phyloP scores from a whole-genome alignment of 2,113 vertebrate species.

The Mystacornis crossleyi region DNA sequence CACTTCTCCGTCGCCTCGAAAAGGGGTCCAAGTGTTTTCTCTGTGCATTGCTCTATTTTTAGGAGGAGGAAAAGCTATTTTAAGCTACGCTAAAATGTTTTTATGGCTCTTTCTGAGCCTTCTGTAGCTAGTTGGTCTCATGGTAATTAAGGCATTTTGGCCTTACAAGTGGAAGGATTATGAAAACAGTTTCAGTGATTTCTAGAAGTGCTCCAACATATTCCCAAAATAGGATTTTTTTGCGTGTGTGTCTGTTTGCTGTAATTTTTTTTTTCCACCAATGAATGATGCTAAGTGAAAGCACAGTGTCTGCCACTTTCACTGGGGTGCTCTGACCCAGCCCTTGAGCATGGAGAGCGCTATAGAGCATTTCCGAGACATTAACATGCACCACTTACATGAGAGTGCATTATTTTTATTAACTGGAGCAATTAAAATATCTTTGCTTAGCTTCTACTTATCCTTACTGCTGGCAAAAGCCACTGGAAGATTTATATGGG shows the following conservation, averaged over 20 bases:
- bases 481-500: background rate
- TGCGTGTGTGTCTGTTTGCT: background rate
- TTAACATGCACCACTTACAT: background rate
- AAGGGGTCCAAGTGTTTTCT: background rate
- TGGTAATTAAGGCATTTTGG: constrained; percentile 66
- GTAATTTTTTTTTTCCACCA: background rate
- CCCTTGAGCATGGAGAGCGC: background rate
- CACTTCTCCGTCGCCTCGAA: fast-evolving
- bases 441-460: background rate
- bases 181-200: constrained; percentile 20
- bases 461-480: background rate
- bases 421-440: background rate
- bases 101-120: constrained; percentile 28
- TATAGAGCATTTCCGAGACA: background rate
- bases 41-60: constrained; percentile 49
- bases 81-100: constrained; percentile 9
- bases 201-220: constrained; percentile 13
- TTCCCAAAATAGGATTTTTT: constrained; percentile 34
- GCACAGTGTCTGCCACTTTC: background rate
- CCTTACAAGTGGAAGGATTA: constrained; percentile 58
- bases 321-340: background rate
- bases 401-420: background rate
- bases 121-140: constrained; percentile 33
- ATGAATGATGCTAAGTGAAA: background rate
- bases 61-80: constrained; percentile 54